phyloP scores from a whole-genome alignment of 2,113 vertebrate genomes.

The Clarias magur region DNA sequence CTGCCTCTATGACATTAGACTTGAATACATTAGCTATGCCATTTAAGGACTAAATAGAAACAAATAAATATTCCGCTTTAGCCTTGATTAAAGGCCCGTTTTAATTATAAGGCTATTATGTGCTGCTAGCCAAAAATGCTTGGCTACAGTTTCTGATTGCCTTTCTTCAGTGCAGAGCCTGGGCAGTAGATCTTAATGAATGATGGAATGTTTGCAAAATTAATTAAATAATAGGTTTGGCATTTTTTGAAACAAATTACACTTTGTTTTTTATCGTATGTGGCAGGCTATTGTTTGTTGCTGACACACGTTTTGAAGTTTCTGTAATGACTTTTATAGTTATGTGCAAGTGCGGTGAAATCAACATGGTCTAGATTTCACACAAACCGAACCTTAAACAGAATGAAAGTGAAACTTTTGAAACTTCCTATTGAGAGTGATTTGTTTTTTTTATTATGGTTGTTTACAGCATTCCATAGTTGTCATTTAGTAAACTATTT shows the following conservation, averaged over 20 bases:
- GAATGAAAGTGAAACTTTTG: no score
- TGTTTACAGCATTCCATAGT: neutral
- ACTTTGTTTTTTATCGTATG: conserved; percentile 7
- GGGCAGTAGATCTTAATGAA: conserved; percentile 23
- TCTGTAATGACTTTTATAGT: conserved; percentile 16
- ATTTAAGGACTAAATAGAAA: conserved; percentile 57
- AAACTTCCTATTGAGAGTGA: neutral
- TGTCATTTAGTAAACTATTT: neutral
- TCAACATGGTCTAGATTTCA: neutral
- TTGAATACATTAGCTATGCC: conserved; percentile 65
- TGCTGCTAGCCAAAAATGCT: conserved; percentile 42
- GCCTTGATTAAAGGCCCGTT: conserved; percentile 51
- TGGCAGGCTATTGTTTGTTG: neutral
- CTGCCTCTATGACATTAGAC: conserved; percentile 59
- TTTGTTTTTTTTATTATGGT: neutral
- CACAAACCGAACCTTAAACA: neutral
- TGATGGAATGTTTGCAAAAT: conserved; percentile 33
- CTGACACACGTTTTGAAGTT: neutral
- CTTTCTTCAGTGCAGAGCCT: conserved; percentile 25
- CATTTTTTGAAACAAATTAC: conserved; percentile 22
- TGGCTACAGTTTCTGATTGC: conserved; percentile 27
- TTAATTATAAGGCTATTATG: conserved; percentile 54
- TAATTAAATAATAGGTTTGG: conserved; percentile 18
- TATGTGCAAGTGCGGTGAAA: neutral
- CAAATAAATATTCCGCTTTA: conserved; percentile 55